These are phyloP conservation scores for Cisticola juncidis DNA, from an alignment of 2,113 vertebrate genomes.

Conservation along the genomic window DNA sequence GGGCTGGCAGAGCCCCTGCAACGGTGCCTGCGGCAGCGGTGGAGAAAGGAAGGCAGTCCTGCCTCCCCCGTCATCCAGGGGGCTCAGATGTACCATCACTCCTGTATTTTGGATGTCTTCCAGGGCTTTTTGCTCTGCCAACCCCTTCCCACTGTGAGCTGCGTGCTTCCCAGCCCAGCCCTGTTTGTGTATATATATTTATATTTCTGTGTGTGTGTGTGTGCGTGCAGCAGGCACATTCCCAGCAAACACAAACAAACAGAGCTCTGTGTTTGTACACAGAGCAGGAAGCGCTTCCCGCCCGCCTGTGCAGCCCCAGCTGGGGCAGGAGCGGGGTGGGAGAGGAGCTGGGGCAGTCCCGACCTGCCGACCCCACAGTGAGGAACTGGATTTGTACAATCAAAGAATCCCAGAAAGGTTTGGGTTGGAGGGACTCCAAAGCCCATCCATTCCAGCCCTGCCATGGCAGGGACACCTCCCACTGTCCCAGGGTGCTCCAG, in stretches of 20 bases:
- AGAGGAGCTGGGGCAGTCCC: not conserved
- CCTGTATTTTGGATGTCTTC: not conserved
- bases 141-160: not conserved
- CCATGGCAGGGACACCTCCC: not conserved
- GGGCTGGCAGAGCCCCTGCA: not conserved
- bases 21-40: not conserved
- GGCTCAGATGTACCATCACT: not conserved
- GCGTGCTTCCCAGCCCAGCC: not conserved
- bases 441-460: accelerated
- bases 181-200: accelerated
- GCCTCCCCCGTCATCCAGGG: not conserved
- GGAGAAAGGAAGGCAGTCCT: not conserved
- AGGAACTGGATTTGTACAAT: not conserved
- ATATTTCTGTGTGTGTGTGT: not conserved
- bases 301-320: not conserved
- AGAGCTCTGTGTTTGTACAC: not conserved
- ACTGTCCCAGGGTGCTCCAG: not conserved
- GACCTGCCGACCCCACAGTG: accelerated
- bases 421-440: not conserved
- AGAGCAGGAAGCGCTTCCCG: not conserved
- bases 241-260: not conserved
- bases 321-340: not conserved
- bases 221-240: not conserved
- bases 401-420: not conserved
- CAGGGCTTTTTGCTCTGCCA: conserved; percentile 4